Evolutionary conservation across 2,797 vertebrate genomes (phyloP), one percentile per base, ranked within the genome.

Genomic region (Hyperoplus lanceolatus): DNA sequence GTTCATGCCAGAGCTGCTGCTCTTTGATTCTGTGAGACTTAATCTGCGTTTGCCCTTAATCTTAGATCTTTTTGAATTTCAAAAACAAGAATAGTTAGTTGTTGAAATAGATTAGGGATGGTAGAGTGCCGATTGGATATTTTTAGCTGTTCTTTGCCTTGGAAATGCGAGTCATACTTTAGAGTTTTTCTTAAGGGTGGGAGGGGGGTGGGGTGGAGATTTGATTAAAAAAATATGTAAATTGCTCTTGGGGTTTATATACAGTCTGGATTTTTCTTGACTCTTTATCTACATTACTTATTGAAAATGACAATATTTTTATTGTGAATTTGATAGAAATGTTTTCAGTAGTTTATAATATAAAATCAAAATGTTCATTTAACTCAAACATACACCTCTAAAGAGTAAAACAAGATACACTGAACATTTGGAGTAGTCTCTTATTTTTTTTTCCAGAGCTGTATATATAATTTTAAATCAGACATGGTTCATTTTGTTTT

Each of bases 31-130:
- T 68, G 64, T 8, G 48, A 49, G 74, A 54, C 69, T 84, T 92
- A 93, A 93, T 92, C 89, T 90, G 84, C 84, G 75, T 83, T 75
- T 79, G 87, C 82, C 86, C 80, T 83, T 85, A 89, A 94, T 92
- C 89, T 88, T 45, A 84, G 83, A 91, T 93, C 87, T 91, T 73
- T 83, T 87, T 88, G 74, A 87, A 62, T 87, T 58, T 86, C 62
- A 8, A 80, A 79, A 88, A 87, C 82, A 60, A 85, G 84, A 87
- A 85, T 70, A 81, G 71, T 73, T 0, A 48, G 79, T 78, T 76
- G 70, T 79, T 89, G 64, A 88, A 89, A 86, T 69, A 73, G 70
- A 89, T 91, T 81, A 74, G 63, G 60, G 76, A 77, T 65, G 81
- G 67, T 64, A 13, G 70, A 73, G 75, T 2, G 11, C 58, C 6